Evolutionary conservation across 2,113 vertebrate genomes (phyloP), one percentile per base, ranked within the genome.

Genomic region (Bubo bubo): DNA sequence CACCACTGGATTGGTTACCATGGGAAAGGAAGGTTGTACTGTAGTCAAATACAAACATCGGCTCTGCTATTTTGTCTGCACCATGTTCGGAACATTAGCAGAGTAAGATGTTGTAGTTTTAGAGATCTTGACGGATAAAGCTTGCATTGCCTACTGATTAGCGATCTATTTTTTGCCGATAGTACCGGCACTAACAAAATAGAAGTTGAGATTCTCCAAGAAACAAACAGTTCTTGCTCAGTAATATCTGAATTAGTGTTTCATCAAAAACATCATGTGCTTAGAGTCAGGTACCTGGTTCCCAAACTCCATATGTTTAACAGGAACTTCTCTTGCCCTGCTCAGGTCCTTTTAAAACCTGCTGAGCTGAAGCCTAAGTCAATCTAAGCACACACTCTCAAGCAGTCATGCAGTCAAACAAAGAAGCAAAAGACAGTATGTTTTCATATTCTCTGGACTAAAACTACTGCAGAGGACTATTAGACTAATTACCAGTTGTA

Each of bases 391-490:
- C 6, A 59, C 1, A 1, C 5, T 79, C 34, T 37, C 12, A 68
- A 74, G 14, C 19, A 62, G 20, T 66, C 32, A 59, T 1, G 16
- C 13, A 62, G 27, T 22, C 41, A 37, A 59, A 81, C 14, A 47
- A 49, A 18, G 45, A 41, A 35, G 14, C 2, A 1, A 10, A 79
- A 43, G 9, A 43, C 0, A 3, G 2, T 19, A 76, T 2, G 5
- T 8, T 75, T 93, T 60, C 11, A 18, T 14, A 47, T 28, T 28
- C 22, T 52, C 30, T 56, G 11, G 14, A 76, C 18, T 79, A 60
- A 96, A 85, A 90, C 19, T 34, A 58, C 27, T 26, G 30, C 7
- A 16, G 39, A 90, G 68, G 14, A 43, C 34, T 52, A 34, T 20
- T 6, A 79, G 13, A 79, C 9, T 62, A 56, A 86, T 19, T 56